Conservation (phyloP, 2,888 invertebrate species). For the Epirrhoe tristata region DNA sequence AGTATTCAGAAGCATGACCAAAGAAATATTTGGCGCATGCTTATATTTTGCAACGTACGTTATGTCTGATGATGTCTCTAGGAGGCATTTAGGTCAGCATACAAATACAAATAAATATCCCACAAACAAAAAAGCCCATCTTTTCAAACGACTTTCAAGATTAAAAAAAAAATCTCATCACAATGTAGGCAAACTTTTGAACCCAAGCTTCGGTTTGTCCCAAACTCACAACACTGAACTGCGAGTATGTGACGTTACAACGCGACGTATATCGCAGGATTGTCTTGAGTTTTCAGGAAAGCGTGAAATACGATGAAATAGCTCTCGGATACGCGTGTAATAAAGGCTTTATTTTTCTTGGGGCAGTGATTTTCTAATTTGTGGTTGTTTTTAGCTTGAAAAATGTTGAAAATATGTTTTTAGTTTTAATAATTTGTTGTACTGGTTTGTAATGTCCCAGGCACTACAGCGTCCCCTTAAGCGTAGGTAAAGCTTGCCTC, state of each 20-base stretch:
- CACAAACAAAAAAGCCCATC: too few species aligned
- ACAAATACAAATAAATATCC: too few species aligned
- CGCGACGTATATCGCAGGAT: constrained; percentile 26
- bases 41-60: too few species aligned
- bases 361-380: constrained; percentile 5
- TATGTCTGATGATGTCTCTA: too few species aligned
- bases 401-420: background rate
- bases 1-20: too few species aligned
- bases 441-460: too few species aligned
- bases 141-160: too few species aligned
- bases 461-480: too few species aligned
- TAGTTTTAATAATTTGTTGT: background rate
- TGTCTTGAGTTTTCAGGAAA: constrained; percentile 23
- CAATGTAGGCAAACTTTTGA: background rate
- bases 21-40: too few species aligned
- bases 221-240: constrained; percentile 10
- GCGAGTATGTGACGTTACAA: constrained; percentile 22
- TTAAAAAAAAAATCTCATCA: too few species aligned
- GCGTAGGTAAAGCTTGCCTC: too few species aligned
- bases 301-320: constrained; percentile 30
- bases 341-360: constrained; percentile 19
- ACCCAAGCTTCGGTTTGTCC: constrained; percentile 7
- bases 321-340: constrained; percentile 17
- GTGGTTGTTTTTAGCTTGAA: background rate
- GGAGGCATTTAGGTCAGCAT: too few species aligned